Evolutionary conservation across 2,888 invertebrate species (phyloP).

Genomic region (Perizoma flavofasciatum): DNA sequence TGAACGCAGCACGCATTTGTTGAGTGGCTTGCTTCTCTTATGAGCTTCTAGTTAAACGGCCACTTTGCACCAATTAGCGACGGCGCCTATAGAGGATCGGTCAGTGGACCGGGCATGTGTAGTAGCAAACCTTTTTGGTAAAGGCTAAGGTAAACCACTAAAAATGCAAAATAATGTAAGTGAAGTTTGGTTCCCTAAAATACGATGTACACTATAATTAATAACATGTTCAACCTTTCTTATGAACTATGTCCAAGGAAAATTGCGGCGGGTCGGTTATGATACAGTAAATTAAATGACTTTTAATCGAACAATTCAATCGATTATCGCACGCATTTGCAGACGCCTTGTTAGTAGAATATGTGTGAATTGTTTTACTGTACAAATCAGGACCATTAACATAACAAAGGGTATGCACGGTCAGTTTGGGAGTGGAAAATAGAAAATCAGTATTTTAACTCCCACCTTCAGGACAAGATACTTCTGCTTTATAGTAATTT

Average conservation of each 20-base stretch:
- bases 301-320: conserved; percentile 27
- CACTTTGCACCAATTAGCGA: conserved; percentile 33
- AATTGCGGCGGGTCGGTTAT: no score
- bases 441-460: conserved; percentile 9
- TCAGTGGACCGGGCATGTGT: no score
- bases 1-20: conserved; percentile 49
- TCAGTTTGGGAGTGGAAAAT: conserved; percentile 30
- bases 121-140: no score
- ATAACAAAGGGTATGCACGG: conserved; percentile 72
- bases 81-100: neutral
- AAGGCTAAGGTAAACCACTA: no score
- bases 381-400: conserved; percentile 76
- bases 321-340: conserved; percentile 50
- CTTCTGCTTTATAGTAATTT: no score
- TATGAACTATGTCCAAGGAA: no score
- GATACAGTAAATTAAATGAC: no score
- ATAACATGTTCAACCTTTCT: no score
- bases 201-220: no score
- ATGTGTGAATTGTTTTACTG: conserved; percentile 69
- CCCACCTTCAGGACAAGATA: neutral
- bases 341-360: conserved; percentile 61
- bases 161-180: no score
- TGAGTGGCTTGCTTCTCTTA: conserved; percentile 57
- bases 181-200: no score
- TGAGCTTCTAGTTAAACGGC: conserved; percentile 53